Conservation (phyloP, 2,797 vertebrate genomes). For the Fistularia tabacaria region DNA sequence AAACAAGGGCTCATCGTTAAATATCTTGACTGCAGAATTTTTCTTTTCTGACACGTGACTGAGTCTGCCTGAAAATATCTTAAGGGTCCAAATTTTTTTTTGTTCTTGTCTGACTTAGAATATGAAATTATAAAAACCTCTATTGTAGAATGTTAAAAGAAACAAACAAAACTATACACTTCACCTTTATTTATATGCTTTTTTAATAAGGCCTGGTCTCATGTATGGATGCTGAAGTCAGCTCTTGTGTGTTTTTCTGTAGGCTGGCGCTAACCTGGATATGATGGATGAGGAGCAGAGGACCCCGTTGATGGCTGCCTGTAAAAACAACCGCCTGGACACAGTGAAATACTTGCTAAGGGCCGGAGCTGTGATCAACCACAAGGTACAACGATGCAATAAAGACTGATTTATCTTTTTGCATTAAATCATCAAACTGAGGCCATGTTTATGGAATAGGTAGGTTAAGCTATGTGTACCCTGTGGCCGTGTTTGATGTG, state of each 20-base stretch:
- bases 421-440: no score
- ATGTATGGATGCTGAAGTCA: no score
- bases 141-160: no score
- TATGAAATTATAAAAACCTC: no score
- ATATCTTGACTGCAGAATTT: background rate
- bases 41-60: background rate
- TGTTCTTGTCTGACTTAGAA: background rate
- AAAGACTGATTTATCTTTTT: no score
- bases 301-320: slow-evolving; percentile 91
- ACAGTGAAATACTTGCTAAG: slow-evolving; percentile 93
- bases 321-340: slow-evolving; percentile 91
- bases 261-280: slow-evolving; percentile 95
- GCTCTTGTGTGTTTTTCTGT: background rate
- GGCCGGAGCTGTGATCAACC: slow-evolving; percentile 85
- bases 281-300: slow-evolving; percentile 90
- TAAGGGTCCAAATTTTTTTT: background rate
- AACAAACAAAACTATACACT: no score
- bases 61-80: background rate
- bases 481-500: no score
- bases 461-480: no score
- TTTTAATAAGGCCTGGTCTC: no score
- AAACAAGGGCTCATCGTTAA: no score
- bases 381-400: slow-evolving; percentile 76
- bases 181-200: no score
- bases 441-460: no score